Percentiles rank a stretch among this genome's conserved stretches.
Evolutionary conservation across 2,113 vertebrate species (phyloP).

Genomic region (Carollia perspicillata): DNA sequence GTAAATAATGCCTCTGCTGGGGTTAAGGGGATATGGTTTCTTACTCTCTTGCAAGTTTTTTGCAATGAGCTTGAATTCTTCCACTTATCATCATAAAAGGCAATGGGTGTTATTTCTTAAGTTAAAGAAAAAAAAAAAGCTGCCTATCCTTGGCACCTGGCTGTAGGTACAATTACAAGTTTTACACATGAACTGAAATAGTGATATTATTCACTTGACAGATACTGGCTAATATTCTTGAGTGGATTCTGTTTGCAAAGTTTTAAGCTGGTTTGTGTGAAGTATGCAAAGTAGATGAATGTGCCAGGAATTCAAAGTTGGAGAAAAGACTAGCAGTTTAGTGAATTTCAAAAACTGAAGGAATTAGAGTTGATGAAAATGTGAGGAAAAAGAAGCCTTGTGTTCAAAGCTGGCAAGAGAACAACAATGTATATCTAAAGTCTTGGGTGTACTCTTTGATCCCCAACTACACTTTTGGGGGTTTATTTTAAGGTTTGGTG

Average conservation of each 20-base stretch:
- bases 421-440: background rate
- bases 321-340: background rate
- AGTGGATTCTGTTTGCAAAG: background rate
- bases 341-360: background rate
- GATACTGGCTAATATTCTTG: background rate
- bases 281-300: background rate
- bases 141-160: background rate
- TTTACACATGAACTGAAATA: background rate
- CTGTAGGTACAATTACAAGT: background rate
- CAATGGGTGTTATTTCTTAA: background rate
- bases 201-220: background rate
- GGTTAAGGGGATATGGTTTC: background rate
- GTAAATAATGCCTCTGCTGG: background rate
- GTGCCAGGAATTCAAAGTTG: background rate
- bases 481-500: background rate
- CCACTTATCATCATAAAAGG: background rate
- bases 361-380: background rate
- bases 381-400: background rate
- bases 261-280: background rate
- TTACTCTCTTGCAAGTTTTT: background rate
- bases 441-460: background rate
- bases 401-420: background rate
- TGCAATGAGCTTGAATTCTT: background rate
- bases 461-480: background rate
- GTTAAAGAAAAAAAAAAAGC: background rate